These are phyloP conservation scores for Entomobrya multifasciata DNA, from an alignment of 2,888 invertebrate species.

Conservation along the genomic window DNA sequence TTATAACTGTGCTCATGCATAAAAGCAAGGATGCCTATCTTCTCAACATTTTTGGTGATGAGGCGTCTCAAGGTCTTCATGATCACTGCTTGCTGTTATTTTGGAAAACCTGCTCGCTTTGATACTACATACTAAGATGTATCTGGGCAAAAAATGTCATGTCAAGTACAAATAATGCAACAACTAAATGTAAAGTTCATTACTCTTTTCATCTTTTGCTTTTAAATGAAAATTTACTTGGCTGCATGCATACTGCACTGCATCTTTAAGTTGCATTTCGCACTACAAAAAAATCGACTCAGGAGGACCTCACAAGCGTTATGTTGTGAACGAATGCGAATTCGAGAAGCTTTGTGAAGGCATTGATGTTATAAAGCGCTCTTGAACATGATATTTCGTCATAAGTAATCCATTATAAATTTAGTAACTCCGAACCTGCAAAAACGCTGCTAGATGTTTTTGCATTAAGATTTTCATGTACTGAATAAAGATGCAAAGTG, in stretches of 20 bases:
- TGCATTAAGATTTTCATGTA: too few relatives aligned
- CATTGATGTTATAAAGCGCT: too few relatives aligned
- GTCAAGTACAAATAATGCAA: constrained; percentile 33
- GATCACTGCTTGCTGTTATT: not conserved
- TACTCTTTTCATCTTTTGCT: not conserved
- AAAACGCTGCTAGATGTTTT: too few relatives aligned
- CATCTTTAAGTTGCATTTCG: not conserved
- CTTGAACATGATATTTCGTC: too few relatives aligned
- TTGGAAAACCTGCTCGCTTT: constrained; percentile 32
- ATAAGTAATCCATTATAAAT: too few relatives aligned
- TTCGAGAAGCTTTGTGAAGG: too few relatives aligned
- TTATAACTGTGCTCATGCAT: not conserved
- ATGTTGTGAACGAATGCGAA: too few relatives aligned
- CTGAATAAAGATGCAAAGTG: too few relatives aligned
- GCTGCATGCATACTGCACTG: too few relatives aligned
- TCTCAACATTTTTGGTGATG: not conserved
- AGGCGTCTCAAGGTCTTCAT: constrained; percentile 26
- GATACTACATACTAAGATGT: not conserved
- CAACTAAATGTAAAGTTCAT: constrained; percentile 14
- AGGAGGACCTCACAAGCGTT: too few relatives aligned
- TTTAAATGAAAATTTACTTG: constrained; percentile 17
- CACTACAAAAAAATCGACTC: too few relatives aligned
- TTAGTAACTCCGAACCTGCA: too few relatives aligned
- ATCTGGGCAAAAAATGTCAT: constrained; percentile 15
- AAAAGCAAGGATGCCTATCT: not conserved